Percentiles rank a stretch among this genome's conserved stretches.
Conservation (phyloP, 2,113 vertebrate genomes). For the Notechis scutatus region DNA sequence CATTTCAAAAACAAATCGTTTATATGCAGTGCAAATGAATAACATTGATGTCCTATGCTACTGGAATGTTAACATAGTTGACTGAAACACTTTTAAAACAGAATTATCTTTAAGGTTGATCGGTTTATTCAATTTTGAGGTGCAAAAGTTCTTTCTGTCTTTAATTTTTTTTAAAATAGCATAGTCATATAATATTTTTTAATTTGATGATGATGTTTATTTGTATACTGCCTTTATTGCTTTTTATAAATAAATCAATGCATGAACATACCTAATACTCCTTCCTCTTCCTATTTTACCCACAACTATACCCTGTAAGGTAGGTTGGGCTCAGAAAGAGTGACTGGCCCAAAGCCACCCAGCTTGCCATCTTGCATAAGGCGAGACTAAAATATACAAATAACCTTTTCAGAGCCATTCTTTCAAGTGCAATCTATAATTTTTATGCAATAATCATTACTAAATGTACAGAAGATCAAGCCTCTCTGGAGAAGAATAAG, state of each 20-base stretch:
- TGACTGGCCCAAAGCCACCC: background rate
- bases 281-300: background rate
- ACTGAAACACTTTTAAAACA: background rate
- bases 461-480: background rate
- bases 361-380: background rate
- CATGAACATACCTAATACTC: background rate
- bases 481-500: background rate
- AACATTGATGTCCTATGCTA: background rate
- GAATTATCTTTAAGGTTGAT: background rate
- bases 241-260: background rate
- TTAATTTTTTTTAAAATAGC: background rate
- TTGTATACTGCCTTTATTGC: background rate
- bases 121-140: background rate
- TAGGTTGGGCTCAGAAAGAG: background rate
- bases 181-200: background rate
- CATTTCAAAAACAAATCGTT: slow-evolving; percentile 12
- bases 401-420: background rate
- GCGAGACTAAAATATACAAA: background rate
- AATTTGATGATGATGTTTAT: background rate
- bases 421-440: background rate
- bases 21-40: background rate
- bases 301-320: background rate
- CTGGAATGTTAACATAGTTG: slow-evolving; percentile 21
- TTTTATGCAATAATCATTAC: background rate
- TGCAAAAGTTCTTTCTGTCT: background rate